Base-by-base conservation (phyloP, 2,797 vertebrate species). In the Lophius americanus region DNA sequence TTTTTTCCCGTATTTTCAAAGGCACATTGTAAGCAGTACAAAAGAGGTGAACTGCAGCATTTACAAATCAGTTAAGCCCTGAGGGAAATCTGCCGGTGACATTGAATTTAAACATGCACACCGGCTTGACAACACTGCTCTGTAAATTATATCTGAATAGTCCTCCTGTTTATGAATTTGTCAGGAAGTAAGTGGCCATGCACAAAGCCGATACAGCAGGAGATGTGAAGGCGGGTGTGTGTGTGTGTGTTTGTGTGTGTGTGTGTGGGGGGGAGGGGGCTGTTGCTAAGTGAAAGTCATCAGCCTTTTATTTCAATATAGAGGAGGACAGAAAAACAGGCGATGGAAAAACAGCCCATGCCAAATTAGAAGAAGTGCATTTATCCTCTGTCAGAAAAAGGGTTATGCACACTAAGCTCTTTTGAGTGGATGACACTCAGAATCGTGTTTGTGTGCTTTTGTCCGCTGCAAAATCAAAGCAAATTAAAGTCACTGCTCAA, bases 91-190 rank as follows among this genome's bases (percentile, higher is more conserved):
- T 85, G 65, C 81, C 62, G 53, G 73, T 65, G 88, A 91, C 91
- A 91, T 90, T 92, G 90, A 93, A 92, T 88, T 91, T 83, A 79
- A 90, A 92, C 91, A 85, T 79, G 76, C 73, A 82, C 58, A 74
- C 73, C 44, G 68, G 78, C 64, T 85, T 60, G 71, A 60, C 68
- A 70, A 54, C 61, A 62, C 64, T 72, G 70, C 75, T 70, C 73
- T 51, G 58, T 83, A 82, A 89, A 89, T 88, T 82, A 79, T 76
- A 89, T 89, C 76, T 63, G 61, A 81, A 69, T 11, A 67, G 60
- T 33, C 47, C 62, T 63, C 56, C 48, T 69, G 52, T 35, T 60
- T 38, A 50, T 73, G 69, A 55, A 67, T 87, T 70, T 73, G 68
- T 73, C 66, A 70, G 70, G 64, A 52, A 78, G 64, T 80, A 67